Evolutionary conservation across 2,888 invertebrate genomes (phyloP).

Genomic region (Cephus nigrinus): DNA sequence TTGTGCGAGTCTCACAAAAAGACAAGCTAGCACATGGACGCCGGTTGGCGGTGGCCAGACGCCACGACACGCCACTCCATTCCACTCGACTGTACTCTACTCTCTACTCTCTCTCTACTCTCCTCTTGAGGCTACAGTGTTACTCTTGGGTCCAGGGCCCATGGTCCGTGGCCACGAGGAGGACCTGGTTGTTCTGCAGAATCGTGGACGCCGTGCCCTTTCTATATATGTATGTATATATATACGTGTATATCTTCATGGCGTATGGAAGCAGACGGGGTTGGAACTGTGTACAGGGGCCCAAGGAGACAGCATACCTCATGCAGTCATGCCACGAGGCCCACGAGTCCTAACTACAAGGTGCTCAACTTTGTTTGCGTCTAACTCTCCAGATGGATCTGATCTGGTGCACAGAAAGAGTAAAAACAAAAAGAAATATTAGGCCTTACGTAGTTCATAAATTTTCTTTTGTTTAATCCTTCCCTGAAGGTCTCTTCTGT

Average conservation of each 20-base stretch:
- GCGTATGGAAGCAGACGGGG: background rate
- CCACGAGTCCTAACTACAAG: slow-evolving; percentile 44
- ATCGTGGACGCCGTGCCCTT: slow-evolving; percentile 25
- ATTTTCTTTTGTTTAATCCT: background rate
- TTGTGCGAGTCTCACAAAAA: slow-evolving; percentile 33
- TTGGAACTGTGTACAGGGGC: slow-evolving; percentile 8
- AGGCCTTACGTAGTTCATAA: background rate
- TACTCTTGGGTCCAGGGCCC: slow-evolving; percentile 17
- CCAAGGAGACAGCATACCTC: slow-evolving; percentile 35
- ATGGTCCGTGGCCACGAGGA: slow-evolving; percentile 13
- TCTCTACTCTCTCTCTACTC: background rate
- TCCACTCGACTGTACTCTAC: background rate
- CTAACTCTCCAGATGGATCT: slow-evolving; percentile 21
- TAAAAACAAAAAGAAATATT: background rate
- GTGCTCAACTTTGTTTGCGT: slow-evolving; percentile 58
- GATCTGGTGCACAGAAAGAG: slow-evolving; percentile 1
- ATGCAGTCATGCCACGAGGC: slow-evolving; percentile 44
- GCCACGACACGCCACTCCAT: slow-evolving; percentile 26
- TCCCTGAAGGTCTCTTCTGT: background rate
- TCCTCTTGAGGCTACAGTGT: slow-evolving; percentile 6
- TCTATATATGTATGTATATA: background rate
- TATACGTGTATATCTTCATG: background rate
- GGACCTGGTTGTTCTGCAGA: slow-evolving; percentile 16
- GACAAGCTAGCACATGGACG: slow-evolving; percentile 32
- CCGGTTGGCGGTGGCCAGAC: slow-evolving; percentile 35